phyloP scores from a whole-genome alignment of 2,797 vertebrate genomes.

The Poecilia gillii region DNA sequence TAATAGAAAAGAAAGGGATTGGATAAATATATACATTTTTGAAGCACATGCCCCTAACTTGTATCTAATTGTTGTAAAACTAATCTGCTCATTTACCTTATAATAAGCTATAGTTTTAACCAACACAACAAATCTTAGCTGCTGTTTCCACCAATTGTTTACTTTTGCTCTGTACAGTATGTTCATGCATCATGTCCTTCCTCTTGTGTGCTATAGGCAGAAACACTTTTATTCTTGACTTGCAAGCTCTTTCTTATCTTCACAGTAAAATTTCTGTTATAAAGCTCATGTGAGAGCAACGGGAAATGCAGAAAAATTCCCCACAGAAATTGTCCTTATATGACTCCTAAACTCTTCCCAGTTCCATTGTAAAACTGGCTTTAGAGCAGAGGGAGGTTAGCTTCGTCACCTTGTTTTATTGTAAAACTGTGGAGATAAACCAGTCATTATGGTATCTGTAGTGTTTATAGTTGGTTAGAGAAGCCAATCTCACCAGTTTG shows the following conservation, averaged over 20 bases:
- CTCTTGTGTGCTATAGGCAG: not conserved
- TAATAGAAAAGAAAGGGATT: not conserved
- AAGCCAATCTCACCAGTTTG: not conserved
- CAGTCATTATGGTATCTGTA: too few species aligned
- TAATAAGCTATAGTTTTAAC: not conserved
- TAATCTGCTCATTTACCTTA: not conserved
- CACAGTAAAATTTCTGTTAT: not conserved
- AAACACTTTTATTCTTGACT: not conserved
- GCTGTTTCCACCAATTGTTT: not conserved
- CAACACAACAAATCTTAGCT: not conserved
- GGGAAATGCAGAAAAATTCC: not conserved
- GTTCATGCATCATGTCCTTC: not conserved
- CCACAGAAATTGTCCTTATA: not conserved
- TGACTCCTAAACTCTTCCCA: not conserved
- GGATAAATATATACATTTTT: not conserved
- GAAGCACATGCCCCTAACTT: not conserved
- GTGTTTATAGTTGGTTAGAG: too few species aligned
- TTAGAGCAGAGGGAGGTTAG: too few species aligned
- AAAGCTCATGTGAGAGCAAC: not conserved
- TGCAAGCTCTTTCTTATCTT: not conserved
- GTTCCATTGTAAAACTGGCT: not conserved
- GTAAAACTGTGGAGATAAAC: not conserved
- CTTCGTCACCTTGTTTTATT: not conserved
- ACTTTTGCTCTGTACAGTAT: not conserved
- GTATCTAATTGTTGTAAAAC: not conserved